These are phyloP conservation scores for Apoderus coryli DNA, from an alignment of 2,888 invertebrate genomes.

Conservation along the genomic window DNA sequence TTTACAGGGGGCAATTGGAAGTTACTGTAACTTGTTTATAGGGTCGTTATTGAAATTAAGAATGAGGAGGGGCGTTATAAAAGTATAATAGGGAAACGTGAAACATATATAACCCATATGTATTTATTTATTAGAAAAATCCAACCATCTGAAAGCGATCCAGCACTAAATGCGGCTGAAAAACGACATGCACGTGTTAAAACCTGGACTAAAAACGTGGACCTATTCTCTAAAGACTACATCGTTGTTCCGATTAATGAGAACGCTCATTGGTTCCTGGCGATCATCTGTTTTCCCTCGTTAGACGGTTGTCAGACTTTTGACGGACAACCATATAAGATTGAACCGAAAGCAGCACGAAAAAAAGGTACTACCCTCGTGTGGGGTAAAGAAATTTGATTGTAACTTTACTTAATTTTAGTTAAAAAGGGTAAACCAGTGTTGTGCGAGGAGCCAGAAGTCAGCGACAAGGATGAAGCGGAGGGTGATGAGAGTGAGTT, in stretches of 20 bases:
- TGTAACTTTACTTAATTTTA: too few relatives aligned
- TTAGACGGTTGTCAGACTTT: constrained; percentile 55
- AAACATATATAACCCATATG: constrained; percentile 4
- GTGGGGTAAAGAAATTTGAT: too few relatives aligned
- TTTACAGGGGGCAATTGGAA: too few relatives aligned
- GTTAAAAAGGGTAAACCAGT: constrained; percentile 34
- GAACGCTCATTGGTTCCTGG: constrained; percentile 96
- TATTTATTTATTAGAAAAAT: constrained; percentile 30
- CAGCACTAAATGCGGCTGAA: constrained; percentile 56
- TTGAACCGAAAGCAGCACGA: constrained; percentile 27
- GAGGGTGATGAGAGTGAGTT: constrained; percentile 66
- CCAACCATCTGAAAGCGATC: constrained; percentile 49
- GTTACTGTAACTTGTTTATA: too few relatives aligned
- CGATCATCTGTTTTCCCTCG: constrained; percentile 89
- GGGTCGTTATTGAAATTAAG: too few relatives aligned
- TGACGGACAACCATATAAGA: constrained; percentile 45
- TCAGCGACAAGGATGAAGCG: constrained; percentile 51
- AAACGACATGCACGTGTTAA: constrained; percentile 82
- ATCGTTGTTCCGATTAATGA: constrained; percentile 96
- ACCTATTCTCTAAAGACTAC: constrained; percentile 93
- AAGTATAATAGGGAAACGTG: too few relatives aligned
- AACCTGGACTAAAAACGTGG: constrained; percentile 93
- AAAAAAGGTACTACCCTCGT: too few relatives aligned
- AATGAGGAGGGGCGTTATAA: too few relatives aligned
- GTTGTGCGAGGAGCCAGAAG: constrained; percentile 53